A percentile compares a stretch with the other conserved stretches of the same genome.
These are phyloP conservation scores for Haliclona indistincta DNA, from an alignment of 37 sponge, comb jelly and placozoan species.

Conservation along the genomic window DNA sequence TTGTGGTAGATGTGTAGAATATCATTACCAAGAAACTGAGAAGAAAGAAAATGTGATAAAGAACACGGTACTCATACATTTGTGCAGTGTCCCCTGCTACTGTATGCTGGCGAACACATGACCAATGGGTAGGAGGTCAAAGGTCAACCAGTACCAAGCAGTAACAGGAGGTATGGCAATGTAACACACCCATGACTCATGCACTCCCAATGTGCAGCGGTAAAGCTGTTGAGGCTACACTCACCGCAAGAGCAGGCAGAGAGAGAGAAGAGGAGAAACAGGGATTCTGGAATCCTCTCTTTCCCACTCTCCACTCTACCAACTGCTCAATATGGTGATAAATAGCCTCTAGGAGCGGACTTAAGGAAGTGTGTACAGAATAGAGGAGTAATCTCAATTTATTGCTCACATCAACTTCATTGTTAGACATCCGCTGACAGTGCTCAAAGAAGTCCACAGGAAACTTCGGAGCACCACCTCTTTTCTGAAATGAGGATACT, in stretches of 20 bases:
- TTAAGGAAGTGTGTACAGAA: conserved; percentile 76
- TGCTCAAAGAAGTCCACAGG: conserved; percentile 91
- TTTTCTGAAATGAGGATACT: not conserved
- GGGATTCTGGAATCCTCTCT: too few species aligned
- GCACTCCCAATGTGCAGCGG: conserved; percentile 65
- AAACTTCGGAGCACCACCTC: conserved; percentile 45
- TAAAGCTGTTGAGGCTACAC: conserved; percentile 31
- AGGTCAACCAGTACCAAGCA: not conserved
- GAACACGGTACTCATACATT: not conserved
- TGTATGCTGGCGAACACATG: too few species aligned
- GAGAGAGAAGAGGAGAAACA: too few species aligned
- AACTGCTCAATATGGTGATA: too few species aligned
- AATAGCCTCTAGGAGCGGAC: conserved; percentile 57
- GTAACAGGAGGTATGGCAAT: conserved; percentile 11
- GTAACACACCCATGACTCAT: conserved; percentile 86
- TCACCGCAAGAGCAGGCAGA: not conserved
- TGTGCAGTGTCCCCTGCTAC: not conserved
- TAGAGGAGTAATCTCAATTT: not conserved
- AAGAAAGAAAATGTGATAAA: not conserved
- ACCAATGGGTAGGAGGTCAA: not conserved
- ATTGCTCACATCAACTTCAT: conserved; percentile 70
- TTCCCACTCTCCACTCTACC: too few species aligned
- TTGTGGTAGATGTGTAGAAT: conserved; percentile 87
- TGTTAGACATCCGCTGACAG: conserved; percentile 41
- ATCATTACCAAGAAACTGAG: conserved; percentile 83